Evolutionary conservation across 2,113 vertebrate genomes (phyloP).

Genomic region (Pygoscelis antarcticus): DNA sequence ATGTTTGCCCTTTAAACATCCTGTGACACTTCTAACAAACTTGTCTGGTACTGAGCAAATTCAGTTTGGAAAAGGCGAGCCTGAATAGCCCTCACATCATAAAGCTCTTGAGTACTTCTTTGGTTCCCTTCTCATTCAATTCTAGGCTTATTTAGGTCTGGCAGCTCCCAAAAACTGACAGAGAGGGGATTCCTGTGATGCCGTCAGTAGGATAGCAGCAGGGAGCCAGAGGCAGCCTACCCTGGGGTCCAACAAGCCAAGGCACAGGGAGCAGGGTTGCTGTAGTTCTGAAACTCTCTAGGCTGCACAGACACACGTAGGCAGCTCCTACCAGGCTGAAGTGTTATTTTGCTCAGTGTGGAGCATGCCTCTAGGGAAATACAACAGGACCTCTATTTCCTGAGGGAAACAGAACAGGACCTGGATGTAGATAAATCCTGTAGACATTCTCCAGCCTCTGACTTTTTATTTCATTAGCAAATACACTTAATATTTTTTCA

Average conservation of each 20-base stretch:
- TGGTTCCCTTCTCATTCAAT: background rate
- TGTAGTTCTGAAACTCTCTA: background rate
- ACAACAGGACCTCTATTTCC: background rate
- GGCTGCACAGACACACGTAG: background rate
- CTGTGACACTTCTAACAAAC: background rate
- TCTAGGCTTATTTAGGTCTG: background rate
- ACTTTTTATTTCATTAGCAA: background rate
- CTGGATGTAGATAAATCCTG: background rate
- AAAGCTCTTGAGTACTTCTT: background rate
- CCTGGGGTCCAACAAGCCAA: background rate
- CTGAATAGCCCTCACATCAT: background rate
- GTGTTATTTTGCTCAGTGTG: background rate
- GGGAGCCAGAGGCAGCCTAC: background rate
- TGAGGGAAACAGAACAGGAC: background rate
- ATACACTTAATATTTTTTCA: background rate
- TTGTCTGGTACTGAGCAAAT: background rate
- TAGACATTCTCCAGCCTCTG: background rate
- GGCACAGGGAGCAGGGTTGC: background rate
- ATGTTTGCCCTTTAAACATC: slow-evolving; percentile 34
- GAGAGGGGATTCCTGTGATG: background rate
- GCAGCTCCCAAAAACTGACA: background rate
- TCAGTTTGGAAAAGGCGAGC: background rate
- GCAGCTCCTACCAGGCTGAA: background rate
- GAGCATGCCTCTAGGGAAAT: background rate
- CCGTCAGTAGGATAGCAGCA: background rate